Conservation (phyloP, 2,888 invertebrate species). For the Cordylochernes scorpioides region DNA sequence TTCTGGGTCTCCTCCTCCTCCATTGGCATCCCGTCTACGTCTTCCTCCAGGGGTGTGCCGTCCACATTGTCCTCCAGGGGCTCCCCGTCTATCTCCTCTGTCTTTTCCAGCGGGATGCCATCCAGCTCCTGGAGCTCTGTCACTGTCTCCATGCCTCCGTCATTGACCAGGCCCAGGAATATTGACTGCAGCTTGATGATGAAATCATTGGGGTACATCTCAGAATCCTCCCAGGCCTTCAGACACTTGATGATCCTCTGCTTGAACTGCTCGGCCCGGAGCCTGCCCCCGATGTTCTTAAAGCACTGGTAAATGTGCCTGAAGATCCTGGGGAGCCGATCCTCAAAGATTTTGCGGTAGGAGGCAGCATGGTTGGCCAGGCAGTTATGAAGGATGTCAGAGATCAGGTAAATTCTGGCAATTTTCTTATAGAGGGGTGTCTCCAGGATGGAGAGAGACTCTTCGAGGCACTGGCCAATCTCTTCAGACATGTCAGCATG, state of each 20-base stretch:
- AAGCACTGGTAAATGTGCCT: conserved; percentile 42
- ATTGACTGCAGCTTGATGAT: conserved; percentile 59
- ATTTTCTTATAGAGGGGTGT: conserved; percentile 66
- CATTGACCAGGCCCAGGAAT: conserved; percentile 74
- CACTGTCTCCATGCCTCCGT: no score
- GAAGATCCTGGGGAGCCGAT: conserved; percentile 47
- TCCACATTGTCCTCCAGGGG: conserved; percentile 30
- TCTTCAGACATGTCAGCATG: conserved; percentile 93
- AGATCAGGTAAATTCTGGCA: conserved; percentile 72
- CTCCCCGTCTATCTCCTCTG: conserved; percentile 46
- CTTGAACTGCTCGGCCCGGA: conserved; percentile 84
- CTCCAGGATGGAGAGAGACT: conserved; percentile 44
- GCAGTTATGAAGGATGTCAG: conserved; percentile 91
- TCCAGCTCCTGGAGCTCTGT: conserved; percentile 22
- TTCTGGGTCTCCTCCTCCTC: conserved; percentile 5
- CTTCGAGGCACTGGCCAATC: conserved; percentile 67
- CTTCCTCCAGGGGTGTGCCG: no score
- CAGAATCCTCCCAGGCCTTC: conserved; percentile 92
- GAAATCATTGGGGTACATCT: conserved; percentile 76
- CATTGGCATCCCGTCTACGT: conserved; percentile 16
- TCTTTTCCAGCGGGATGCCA: conserved; percentile 25
- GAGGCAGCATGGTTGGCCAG: no score
- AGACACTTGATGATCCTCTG: conserved; percentile 61
- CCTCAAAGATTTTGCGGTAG: no score
- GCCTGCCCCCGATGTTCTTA: conserved; percentile 43